Evolutionary conservation across 2,113 vertebrate species (phyloP).

Genomic region (Oreocharis arfaki): DNA sequence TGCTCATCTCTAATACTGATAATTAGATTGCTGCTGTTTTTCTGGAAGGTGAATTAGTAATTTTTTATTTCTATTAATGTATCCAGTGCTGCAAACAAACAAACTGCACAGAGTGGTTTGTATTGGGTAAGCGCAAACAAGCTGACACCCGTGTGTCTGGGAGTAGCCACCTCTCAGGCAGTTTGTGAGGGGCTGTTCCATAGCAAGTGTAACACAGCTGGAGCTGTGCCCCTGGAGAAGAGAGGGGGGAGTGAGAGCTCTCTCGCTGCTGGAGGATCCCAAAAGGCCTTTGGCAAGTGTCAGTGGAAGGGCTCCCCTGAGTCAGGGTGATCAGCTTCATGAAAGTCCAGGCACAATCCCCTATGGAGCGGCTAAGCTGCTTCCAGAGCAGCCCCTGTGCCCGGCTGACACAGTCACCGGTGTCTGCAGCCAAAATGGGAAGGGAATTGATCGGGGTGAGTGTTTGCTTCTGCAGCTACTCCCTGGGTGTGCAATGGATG

Average conservation of each 20-base stretch:
- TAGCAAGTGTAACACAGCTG: background rate
- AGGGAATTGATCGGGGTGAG: background rate
- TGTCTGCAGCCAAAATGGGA: background rate
- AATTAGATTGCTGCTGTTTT: background rate
- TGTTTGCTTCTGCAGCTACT: background rate
- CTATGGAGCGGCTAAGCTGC: background rate
- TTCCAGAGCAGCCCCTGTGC: background rate
- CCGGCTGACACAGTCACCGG: background rate
- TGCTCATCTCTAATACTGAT: background rate
- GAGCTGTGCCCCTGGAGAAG: background rate
- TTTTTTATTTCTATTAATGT: background rate
- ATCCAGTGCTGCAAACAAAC: background rate
- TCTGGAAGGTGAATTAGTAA: background rate
- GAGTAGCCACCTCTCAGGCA: background rate
- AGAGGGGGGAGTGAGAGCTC: background rate
- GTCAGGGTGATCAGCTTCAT: background rate
- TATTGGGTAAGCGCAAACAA: background rate
- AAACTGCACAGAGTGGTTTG: background rate
- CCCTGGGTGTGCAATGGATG: background rate
- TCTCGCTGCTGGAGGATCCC: background rate
- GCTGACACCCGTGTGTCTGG: rapidly evolving
- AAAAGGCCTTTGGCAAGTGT: background rate
- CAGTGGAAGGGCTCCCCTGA: background rate
- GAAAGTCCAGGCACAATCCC: background rate
- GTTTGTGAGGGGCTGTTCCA: background rate